Evolutionary conservation across 2,113 vertebrate genomes (phyloP).

Genomic region (Oncorhynchus nerka): DNA sequence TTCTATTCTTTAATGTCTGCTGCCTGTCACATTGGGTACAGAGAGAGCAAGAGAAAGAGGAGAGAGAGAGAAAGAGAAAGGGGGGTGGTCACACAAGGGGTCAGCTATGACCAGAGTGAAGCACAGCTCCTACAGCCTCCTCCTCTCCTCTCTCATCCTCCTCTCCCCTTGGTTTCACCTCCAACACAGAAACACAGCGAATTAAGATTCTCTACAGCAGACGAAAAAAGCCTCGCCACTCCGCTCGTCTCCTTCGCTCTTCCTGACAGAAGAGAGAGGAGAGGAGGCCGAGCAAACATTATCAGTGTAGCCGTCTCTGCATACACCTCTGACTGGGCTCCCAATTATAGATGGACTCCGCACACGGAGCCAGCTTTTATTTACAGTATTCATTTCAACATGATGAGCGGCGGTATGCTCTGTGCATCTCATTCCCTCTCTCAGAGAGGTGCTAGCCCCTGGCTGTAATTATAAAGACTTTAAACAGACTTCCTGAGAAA

Average conservation of each 20-base stretch:
- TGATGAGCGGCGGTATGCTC: conserved; percentile 21
- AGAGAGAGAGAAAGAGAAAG: not conserved
- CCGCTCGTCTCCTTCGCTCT: conserved; percentile 7
- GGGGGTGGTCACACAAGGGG: not conserved
- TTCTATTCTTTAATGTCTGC: too few species aligned
- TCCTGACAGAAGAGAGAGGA: conserved; percentile 22
- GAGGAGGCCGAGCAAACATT: conserved; percentile 19
- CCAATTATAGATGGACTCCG: conserved; percentile 2
- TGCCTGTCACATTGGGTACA: not conserved
- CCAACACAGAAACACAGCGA: conserved; percentile 42
- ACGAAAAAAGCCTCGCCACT: conserved; percentile 26
- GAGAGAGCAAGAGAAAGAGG: not conserved
- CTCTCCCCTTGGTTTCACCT: conserved; percentile 49
- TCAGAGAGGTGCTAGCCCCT: conserved; percentile 47
- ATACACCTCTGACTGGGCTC: conserved; percentile 9
- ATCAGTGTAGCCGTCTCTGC: not conserved
- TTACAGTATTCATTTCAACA: conserved; percentile 60
- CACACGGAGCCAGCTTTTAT: conserved; percentile 31
- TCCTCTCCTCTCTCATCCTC: not conserved
- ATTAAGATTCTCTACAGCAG: conserved; percentile 62
- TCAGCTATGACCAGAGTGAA: conserved; percentile 21
- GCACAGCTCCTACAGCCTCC: conserved; percentile 43
- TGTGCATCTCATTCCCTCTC: conserved; percentile 26
- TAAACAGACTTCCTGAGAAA: conserved; percentile 60
- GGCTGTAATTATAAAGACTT: conserved; percentile 67